Percentiles rank a stretch among this genome's conserved stretches.
Conservation (phyloP, 2,888 invertebrate species). For the Gonocerus acuteangulatus region DNA sequence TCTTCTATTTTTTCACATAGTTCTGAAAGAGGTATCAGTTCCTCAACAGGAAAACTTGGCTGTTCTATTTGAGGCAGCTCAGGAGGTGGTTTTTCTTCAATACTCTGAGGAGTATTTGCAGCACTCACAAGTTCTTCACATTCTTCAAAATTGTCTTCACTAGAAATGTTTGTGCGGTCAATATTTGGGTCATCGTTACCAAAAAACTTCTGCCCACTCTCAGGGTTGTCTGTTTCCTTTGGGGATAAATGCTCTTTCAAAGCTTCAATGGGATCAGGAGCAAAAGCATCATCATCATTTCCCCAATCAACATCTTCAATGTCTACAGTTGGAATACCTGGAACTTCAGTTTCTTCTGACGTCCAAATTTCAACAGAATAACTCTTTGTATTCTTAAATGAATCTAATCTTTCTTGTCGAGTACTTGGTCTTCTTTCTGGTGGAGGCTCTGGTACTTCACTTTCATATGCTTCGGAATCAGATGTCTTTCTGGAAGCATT, state of each 20-base stretch:
- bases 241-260: constrained; percentile 26
- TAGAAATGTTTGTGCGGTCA: constrained; percentile 3
- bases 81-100: background rate
- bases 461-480: constrained; percentile 16
- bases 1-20: constrained; percentile 32
- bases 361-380: constrained; percentile 40
- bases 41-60: constrained; percentile 11
- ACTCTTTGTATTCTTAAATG: constrained; percentile 40
- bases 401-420: constrained; percentile 40
- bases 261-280: constrained; percentile 22
- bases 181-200: background rate
- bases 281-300: constrained; percentile 37
- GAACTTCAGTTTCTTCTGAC: constrained; percentile 38
- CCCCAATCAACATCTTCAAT: constrained; percentile 36
- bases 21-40: constrained; percentile 27
- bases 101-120: background rate
- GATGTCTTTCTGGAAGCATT: constrained; percentile 4
- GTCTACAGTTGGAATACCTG: constrained; percentile 36
- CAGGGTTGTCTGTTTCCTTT: constrained; percentile 7
- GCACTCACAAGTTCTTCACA: constrained; percentile 8
- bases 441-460: constrained; percentile 21
- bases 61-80: constrained; percentile 4
- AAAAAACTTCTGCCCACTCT: background rate
- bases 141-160: constrained; percentile 19
- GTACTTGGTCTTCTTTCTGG: constrained; percentile 40